Evolutionary conservation across 64 coral and sea anemone genomes (phyloP), one percentile per base, ranked within the genome.

Genomic region (Anthopleura sola): DNA sequence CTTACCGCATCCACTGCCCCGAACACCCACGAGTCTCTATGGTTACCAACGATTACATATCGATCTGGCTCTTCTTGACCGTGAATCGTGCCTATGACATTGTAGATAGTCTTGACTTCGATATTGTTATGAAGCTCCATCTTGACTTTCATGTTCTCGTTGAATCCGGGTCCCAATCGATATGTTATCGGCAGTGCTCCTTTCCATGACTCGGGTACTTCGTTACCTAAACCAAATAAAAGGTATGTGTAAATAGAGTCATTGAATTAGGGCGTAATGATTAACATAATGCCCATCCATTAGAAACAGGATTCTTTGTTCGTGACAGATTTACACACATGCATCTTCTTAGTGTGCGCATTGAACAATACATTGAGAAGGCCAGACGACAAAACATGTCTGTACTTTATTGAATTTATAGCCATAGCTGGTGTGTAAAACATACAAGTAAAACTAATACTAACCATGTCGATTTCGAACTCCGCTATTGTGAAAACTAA

Each of bases 31-130:
- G 89, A 86, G 77, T 91, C 89, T 1, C 83, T 78, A 38, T 91
- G 89, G 68, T 91, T 91, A 86, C 89, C 89, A 44, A 91, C 84
- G 24, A 91, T 48, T 9, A 91, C 89, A 51, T 91, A 91, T 64
- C 89, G 82, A 82, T 91, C 83, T 14, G 89, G 89, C 37, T 90
- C 89, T 49, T 90, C 89, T 49, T 80, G 5, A 14, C 88, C 88
- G 36, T 90, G 55, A n/a, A 90, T 90, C 29, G 88, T 90, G 26
- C 88, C 88, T 55, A 90, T 90, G 37, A 90, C 88, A 44, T 90
- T 90, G 56, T 90, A 80, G 54, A 90, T 90, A 68, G 75, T 85
- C 83, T 90, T 84, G 39, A 83, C 32, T 17, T 37, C 32, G 8
- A 85, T 85, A 24, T 80, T 33, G 50, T 90, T 90, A 56, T 90